phyloP scores from a whole-genome alignment of 2,113 vertebrate genomes.

The Nestor notabilis region DNA sequence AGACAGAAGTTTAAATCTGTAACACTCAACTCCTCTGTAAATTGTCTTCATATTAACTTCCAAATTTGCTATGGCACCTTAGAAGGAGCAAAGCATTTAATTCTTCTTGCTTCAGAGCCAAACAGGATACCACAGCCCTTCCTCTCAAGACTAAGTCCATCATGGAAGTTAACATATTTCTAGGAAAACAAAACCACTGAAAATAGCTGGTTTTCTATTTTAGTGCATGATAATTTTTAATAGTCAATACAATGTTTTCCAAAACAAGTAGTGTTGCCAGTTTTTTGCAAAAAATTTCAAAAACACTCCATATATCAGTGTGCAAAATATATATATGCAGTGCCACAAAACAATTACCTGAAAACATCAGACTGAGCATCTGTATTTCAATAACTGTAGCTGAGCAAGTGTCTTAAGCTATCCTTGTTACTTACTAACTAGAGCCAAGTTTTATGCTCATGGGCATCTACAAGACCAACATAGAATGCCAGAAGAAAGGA shows the following conservation, averaged over 20 bases:
- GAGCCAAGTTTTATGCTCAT: neutral
- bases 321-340: neutral
- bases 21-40: neutral
- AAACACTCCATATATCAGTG: fast-evolving
- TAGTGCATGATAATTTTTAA: neutral
- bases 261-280: neutral
- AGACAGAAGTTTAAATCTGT: neutral
- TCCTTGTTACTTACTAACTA: neutral
- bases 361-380: neutral
- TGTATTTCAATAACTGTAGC: neutral
- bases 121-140: neutral
- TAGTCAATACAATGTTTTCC: neutral
- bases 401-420: neutral
- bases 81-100: neutral
- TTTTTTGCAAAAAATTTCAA: neutral
- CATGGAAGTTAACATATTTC: neutral
- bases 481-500: neutral
- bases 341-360: neutral
- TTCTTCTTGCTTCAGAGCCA: neutral
- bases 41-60: neutral
- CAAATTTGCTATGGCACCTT: neutral
- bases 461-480: neutral
- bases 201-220: neutral
- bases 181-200: neutral
- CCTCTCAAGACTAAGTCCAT: neutral